Evolutionary conservation across 92 coral and sea anemone genomes (phyloP), one percentile per base, ranked within the genome.

Genomic region (Scolanthus callimorphus): DNA sequence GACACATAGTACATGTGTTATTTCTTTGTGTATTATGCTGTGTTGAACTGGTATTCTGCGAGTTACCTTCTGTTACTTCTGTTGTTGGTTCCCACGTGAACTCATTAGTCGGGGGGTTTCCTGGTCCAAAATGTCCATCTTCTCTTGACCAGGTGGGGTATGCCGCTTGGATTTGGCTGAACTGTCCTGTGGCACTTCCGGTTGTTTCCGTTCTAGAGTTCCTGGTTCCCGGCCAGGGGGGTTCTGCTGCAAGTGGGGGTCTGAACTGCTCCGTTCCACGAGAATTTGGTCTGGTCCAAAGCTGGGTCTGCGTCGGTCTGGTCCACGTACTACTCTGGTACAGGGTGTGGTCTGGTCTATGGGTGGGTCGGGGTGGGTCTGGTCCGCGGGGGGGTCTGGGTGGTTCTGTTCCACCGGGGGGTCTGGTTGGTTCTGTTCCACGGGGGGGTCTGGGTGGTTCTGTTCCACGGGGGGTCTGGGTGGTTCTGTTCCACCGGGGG

Each of bases 1-100:
- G 78, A 60, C 88, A 69, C 50, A 81, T 38, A 21, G 72, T 77
- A 1, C 11, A 49, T 25, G 50, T 59, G 31, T 48, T 29, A 26
- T 49, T 31, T 25, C 31, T 0, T 10, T 29, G 39, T 59, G 13
- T 3, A 29, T 46, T 31, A 8, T 27, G 13, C n/a, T 31, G 29
- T 29, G 45, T 39, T 45, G 51, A 38, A 15, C 39, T 31, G 48
- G 59, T 60, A 23, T 15, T 8, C 79, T 37, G 61, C 38, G 29
- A 6, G 41, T 34, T 15, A 15, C 8, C 41, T 34, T 15, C 41
- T 6, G 8, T 15, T 15, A 6, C 41, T 34, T n/a, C n/a, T n/a
- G n/a, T n/a, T n/a, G n/a, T n/a, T n/a, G n/a, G n/a, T n/a, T n/a
- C n/a, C n/a, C n/a, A n/a, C n/a, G n/a, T n/a, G n/a, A n/a, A n/a